These are phyloP conservation scores for Tauraco hartlaubi DNA, from an alignment of 2,797 vertebrate genomes.

Conservation along the genomic window DNA sequence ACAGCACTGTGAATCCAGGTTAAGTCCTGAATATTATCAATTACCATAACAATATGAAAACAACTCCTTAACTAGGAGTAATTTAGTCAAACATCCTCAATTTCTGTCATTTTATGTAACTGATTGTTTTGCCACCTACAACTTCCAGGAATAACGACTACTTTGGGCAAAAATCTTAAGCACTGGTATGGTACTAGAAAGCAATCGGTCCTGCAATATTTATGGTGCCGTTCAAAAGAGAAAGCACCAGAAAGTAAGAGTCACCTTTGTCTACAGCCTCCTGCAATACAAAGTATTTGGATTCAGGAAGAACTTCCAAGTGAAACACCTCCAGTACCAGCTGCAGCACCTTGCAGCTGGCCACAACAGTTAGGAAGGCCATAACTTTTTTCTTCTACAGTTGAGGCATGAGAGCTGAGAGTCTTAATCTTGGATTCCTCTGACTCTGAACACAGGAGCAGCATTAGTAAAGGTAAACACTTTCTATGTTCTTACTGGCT, in stretches of 20 bases:
- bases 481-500: not conserved
- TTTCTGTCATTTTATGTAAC: not conserved
- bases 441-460: not conserved
- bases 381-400: not conserved
- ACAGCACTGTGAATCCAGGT: slow-evolving; percentile 17
- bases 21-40: slow-evolving; percentile 11
- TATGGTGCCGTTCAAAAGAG: not conserved
- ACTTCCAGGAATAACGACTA: not conserved
- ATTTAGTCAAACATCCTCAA: slow-evolving; percentile 33
- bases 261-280: not conserved
- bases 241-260: not conserved
- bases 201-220: not conserved
- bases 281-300: not conserved
- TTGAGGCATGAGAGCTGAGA: not conserved
- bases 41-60: slow-evolving; percentile 43
- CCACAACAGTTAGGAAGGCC: not conserved
- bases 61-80: not conserved
- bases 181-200: not conserved
- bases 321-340: not conserved
- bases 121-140: not conserved
- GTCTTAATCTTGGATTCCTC: not conserved
- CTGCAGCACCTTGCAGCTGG: not conserved
- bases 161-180: not conserved
- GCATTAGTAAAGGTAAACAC: not conserved
- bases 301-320: not conserved